phyloP scores from a whole-genome alignment of 2,113 vertebrate species.

The Bubalus kerabau region DNA sequence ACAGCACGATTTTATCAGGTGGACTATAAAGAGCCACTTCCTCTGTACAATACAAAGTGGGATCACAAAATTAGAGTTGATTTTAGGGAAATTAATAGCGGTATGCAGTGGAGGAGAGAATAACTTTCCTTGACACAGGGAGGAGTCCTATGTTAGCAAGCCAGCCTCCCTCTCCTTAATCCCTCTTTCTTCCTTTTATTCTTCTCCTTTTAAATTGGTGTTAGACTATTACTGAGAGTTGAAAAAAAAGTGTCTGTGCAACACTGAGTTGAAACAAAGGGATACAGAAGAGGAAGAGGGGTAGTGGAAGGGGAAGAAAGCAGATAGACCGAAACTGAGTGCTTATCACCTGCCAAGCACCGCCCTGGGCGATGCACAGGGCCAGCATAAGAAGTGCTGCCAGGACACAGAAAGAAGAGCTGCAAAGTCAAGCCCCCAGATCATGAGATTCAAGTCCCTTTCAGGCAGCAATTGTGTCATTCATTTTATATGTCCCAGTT shows the following conservation, averaged over 20 bases:
- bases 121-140: not conserved
- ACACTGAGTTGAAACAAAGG: not conserved
- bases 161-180: not conserved
- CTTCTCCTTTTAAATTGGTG: not conserved
- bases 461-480: not conserved
- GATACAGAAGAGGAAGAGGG: not conserved
- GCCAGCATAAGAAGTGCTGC: not conserved
- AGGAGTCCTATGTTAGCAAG: not conserved
- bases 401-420: rapidly evolving
- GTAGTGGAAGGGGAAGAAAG: not conserved
- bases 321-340: not conserved
- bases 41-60: not conserved
- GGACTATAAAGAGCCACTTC: not conserved
- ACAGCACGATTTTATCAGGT: not conserved
- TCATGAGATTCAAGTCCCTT: not conserved
- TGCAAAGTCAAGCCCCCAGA: not conserved
- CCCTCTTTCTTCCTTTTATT: not conserved
- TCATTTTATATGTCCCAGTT: not conserved
- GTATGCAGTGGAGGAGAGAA: not conserved
- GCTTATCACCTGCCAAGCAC: not conserved
- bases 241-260: not conserved
- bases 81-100: not conserved
- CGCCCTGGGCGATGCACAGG: rapidly evolving
- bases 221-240: not conserved
- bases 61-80: not conserved